Percentiles rank a stretch among this genome's conserved stretches.
These are phyloP conservation scores for Oscarella lobularis DNA, from an alignment of 37 sponge, comb jelly and placozoan genomes.

Conservation along the genomic window DNA sequence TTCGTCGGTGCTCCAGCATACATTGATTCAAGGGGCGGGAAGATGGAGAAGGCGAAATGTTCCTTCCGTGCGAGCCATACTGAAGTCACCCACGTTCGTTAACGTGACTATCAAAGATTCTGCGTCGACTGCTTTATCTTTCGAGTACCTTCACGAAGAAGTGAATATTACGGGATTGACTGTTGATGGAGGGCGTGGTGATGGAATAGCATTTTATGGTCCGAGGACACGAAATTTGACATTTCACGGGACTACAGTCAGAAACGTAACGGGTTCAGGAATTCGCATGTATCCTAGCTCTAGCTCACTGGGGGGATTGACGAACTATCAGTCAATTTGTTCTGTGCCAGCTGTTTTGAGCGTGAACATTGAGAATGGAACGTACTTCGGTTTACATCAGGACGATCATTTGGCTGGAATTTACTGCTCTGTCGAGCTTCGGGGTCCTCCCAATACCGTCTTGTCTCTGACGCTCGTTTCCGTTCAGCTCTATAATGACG, in stretches of 20 bases:
- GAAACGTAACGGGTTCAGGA: background rate
- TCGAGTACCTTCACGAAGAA: background rate
- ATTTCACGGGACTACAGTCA: background rate
- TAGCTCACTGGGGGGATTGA: background rate
- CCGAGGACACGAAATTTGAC: background rate
- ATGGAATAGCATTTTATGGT: background rate
- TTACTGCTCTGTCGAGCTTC: background rate
- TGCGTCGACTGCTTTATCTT: background rate
- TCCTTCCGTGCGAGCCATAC: background rate
- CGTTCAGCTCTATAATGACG: background rate
- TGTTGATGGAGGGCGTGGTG: background rate
- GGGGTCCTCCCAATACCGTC: background rate
- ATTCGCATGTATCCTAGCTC: background rate
- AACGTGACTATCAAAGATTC: background rate
- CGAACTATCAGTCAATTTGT: background rate
- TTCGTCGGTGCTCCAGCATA: background rate
- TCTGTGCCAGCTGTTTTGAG: too few relatives aligned
- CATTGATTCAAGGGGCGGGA: background rate
- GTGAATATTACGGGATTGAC: background rate
- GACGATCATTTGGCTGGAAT: background rate
- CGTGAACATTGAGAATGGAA: background rate
- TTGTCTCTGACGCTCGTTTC: background rate
- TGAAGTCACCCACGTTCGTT: background rate
- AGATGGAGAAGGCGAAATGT: background rate
- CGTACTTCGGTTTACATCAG: background rate